Percentiles rank a stretch among this genome's conserved stretches.
phyloP scores from a whole-genome alignment of 2,888 invertebrate species.

The Anodontia alba region DNA sequence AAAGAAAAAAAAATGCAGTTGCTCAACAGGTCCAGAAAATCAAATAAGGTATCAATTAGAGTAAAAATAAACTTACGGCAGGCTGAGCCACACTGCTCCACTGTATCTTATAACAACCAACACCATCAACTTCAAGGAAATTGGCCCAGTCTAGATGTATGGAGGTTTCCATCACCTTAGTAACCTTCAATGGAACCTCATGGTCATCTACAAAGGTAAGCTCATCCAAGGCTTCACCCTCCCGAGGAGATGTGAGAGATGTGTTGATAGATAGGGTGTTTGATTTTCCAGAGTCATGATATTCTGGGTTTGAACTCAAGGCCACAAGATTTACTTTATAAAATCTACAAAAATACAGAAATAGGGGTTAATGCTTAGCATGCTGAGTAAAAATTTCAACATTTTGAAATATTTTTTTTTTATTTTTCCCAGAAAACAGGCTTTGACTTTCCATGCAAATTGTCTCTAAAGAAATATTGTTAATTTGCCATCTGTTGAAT shows the following conservation, averaged over 20 bases:
- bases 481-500: no score
- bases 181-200: constrained; percentile 80
- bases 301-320: constrained; percentile 77
- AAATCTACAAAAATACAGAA: constrained; percentile 65
- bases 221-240: constrained; percentile 67
- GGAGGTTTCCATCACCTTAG: constrained; percentile 80
- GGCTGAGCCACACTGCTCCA: constrained; percentile 84
- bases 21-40: no score
- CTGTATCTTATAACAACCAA: constrained; percentile 81
- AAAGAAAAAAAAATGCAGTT: no score
- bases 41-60: no score
- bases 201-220: constrained; percentile 73
- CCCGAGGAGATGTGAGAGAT: constrained; percentile 63
- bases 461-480: no score
- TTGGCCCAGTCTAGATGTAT: constrained; percentile 83
- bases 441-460: no score
- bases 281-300: constrained; percentile 81
- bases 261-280: constrained; percentile 80
- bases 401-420: no score
- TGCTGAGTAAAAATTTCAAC: no score
- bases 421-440: no score
- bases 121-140: constrained; percentile 78
- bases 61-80: constrained; percentile 82
- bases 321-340: constrained; percentile 83
- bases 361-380: no score